phyloP scores from a whole-genome alignment of 1,140 invertebrate genomes.

The Eueides isabella region DNA sequence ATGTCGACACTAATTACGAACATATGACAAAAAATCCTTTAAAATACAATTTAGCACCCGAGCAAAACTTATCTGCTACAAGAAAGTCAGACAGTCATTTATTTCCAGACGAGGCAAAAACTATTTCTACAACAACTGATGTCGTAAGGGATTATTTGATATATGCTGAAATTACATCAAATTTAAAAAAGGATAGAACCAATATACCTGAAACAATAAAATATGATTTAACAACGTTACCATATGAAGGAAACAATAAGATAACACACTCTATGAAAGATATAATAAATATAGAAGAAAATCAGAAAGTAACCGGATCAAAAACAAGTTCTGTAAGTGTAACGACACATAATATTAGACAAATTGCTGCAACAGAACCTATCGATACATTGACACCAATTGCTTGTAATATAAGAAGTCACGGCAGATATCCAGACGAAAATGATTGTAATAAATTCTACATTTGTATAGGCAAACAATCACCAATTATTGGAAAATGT shows the following conservation, averaged over 20 bases:
- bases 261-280: background rate
- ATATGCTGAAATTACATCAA: background rate
- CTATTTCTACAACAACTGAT: background rate
- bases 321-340: background rate
- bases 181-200: background rate
- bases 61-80: background rate
- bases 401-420: slow-evolving; percentile 15
- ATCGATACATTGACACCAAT: background rate
- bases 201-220: background rate
- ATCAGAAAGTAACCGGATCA: background rate
- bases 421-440: slow-evolving; percentile 63
- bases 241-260: background rate
- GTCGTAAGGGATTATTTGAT: background rate
- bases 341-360: background rate
- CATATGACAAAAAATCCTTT: background rate
- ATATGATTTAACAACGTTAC: background rate
- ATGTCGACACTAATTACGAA: background rate
- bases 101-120: background rate
- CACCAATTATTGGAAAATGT: slow-evolving; percentile 57
- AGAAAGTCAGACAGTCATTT: background rate
- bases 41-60: background rate
- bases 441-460: slow-evolving; percentile 71
- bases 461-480: slow-evolving; percentile 57
- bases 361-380: background rate
- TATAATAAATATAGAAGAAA: background rate